Base-by-base conservation (phyloP, 2,888 invertebrate species). In the Cylindroiulus punctatus region DNA sequence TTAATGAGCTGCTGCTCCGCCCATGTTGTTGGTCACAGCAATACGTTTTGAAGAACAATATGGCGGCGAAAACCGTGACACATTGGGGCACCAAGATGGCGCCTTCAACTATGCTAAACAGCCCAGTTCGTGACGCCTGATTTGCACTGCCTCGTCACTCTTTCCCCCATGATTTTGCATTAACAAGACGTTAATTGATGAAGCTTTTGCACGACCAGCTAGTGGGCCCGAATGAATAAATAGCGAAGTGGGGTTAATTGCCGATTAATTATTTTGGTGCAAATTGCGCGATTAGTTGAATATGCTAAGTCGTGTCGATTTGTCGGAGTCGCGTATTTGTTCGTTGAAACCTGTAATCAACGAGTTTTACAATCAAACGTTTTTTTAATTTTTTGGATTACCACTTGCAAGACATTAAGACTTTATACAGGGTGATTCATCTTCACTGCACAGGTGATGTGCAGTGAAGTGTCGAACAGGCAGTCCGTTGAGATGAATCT, bases 271-370 rank as follows among this genome's bases (percentile, higher is more conserved):
- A 76, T 30, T 76, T 76, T 14, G 76, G 7, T 30, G 76, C 0
- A 30, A 76, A 30, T 76, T 30, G 22, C 14, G 76, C 30, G 76
- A 76, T 76, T 76, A 76, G 22, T 76, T 17, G 76, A 76, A 76
- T 12, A 30, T 76, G 76, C 30, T 8, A 22, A 76, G 22, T 65
- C 76, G 26, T 76, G 76, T 12, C 30, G 26, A 8, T 44, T 44
- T 17, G 12, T 44, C 17, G 44, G 12, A 26, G 12, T n/a, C n/a
- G 7, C 8, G 19, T n/a, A 57, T 3, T 7, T n/a, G 0, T 57
- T 57, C n/a, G 0, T 57, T 57, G 8, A n/a, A 57, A n/a, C 47
- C 47, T 12, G 47, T 14, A 12, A 65, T 26, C 4, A 8, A 26
- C 22, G 65, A 3, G 12, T 65, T 22, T 22, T 57, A 10, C 10